These are phyloP conservation scores for Scaptomyza polygonia DNA, from an alignment of 2,888 invertebrate genomes.

Conservation along the genomic window DNA sequence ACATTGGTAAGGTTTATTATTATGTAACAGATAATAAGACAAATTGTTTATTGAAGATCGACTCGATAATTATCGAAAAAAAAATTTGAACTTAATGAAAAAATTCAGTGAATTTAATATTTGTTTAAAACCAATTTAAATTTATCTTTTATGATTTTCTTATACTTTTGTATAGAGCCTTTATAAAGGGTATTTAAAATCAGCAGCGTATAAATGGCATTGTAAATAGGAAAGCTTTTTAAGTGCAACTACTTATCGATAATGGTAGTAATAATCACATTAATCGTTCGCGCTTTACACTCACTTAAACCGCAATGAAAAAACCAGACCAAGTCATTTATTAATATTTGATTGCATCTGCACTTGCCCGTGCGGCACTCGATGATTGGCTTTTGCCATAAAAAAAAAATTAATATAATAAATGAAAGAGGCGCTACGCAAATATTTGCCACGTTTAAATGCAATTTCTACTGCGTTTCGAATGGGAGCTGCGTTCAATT, in stretches of 20 bases:
- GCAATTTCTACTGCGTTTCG: constrained; percentile 5
- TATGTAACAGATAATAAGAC: too few species aligned
- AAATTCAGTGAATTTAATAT: too few species aligned
- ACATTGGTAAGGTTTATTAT: too few species aligned
- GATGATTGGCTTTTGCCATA: constrained; percentile 44
- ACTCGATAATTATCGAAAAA: too few species aligned
- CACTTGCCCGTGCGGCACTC: constrained; percentile 16
- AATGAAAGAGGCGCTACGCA: constrained; percentile 22
- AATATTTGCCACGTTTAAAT: constrained; percentile 60
- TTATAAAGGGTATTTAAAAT: not conserved
- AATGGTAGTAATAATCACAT: constrained; percentile 36
- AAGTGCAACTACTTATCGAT: constrained; percentile 30
- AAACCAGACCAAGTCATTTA: constrained; percentile 41
- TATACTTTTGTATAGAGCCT: too few species aligned
- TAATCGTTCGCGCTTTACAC: constrained; percentile 44
- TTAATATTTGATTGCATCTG: constrained; percentile 47
- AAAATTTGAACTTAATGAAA: too few species aligned
- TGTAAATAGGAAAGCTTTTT: constrained; percentile 1
- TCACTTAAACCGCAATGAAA: constrained; percentile 41
- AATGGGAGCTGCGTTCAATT: constrained; percentile 54
- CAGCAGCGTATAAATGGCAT: not conserved
- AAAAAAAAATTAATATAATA: not conserved
- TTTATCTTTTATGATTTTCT: too few species aligned
- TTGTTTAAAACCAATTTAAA: too few species aligned
- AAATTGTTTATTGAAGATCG: too few species aligned